phyloP scores from a whole-genome alignment of 2,797 vertebrate genomes.

The Rhodeus uyekii region DNA sequence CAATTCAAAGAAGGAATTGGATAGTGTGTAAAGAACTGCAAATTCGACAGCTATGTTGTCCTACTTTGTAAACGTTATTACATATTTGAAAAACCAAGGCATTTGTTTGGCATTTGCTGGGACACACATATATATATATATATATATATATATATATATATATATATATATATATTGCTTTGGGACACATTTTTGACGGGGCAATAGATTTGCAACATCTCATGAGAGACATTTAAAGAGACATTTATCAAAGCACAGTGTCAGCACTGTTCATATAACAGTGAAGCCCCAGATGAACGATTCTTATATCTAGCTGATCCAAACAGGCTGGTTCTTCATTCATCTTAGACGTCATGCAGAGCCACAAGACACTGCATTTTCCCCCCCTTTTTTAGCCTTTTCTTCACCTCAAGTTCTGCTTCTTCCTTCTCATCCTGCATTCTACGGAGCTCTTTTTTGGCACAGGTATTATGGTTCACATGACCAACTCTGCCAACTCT shows the following conservation, averaged over 20 bases:
- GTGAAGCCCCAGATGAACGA: constrained; percentile 20
- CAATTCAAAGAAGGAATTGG: neutral
- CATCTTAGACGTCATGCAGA: neutral
- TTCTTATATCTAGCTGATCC: neutral
- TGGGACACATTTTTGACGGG: neutral
- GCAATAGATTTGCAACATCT: constrained; percentile 20
- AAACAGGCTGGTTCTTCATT: constrained; percentile 22
- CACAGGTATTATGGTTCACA: neutral
- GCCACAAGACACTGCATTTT: neutral
- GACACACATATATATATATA: neutral
- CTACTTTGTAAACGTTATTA: neutral
- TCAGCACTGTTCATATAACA: constrained; percentile 26
- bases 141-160: neutral
- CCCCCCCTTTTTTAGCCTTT: neutral
- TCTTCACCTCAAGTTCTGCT: neutral
- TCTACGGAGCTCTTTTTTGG: neutral
- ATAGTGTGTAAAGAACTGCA: neutral
- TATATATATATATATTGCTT: neutral
- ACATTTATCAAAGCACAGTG: constrained; percentile 13
- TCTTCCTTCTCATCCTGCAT: neutral
- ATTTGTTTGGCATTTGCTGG: constrained; percentile 29
- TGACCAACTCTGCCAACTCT: neutral
- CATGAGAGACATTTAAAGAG: constrained; percentile 20
- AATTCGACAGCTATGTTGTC: neutral
- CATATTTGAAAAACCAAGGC: constrained; percentile 35